phyloP scores from a whole-genome alignment of 2,113 vertebrate species.

The Euleptes europaea region DNA sequence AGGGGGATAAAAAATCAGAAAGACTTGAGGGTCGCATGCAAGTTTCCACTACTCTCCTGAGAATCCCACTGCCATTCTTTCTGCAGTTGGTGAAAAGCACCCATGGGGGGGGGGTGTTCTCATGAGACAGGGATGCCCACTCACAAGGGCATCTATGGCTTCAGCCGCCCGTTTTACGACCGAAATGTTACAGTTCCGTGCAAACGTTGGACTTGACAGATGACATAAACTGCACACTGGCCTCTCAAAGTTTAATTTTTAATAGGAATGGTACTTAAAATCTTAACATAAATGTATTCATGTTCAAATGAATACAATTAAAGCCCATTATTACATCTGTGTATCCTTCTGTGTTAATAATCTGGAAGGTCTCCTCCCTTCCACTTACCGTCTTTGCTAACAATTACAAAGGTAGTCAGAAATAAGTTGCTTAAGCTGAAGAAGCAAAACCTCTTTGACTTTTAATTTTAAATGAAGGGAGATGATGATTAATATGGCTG shows the following conservation, averaged over 20 bases:
- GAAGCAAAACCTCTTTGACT: constrained; percentile 57
- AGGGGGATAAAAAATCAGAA: constrained; percentile 35
- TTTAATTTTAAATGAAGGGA: constrained; percentile 60
- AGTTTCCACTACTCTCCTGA: constrained; percentile 47
- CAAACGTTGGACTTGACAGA: constrained; percentile 62
- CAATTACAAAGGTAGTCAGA: constrained; percentile 51
- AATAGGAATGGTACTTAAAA: constrained; percentile 67
- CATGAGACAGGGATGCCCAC: neutral
- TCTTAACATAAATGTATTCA: constrained; percentile 69
- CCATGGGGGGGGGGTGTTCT: neutral
- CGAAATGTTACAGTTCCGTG: constrained; percentile 45
- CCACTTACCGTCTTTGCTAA: constrained; percentile 18
- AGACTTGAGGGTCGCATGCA: constrained; percentile 55
- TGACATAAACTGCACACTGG: constrained; percentile 49
- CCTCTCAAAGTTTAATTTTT: constrained; percentile 67
- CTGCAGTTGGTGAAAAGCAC: constrained; percentile 19
- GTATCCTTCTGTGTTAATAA: constrained; percentile 48
- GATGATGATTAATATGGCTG: constrained; percentile 60
- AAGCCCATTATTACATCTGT: constrained; percentile 47
- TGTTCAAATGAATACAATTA: constrained; percentile 69
- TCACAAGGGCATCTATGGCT: neutral
- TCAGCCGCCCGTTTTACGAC: constrained; percentile 25
- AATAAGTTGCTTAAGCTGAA: constrained; percentile 50
- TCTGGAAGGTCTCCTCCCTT: constrained; percentile 54
- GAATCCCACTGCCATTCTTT: constrained; percentile 45